A percentile compares a stretch with the other conserved stretches of the same genome.
These are phyloP conservation scores for Megaceryle torquata DNA, from an alignment of 2,113 vertebrate genomes.

Conservation along the genomic window DNA sequence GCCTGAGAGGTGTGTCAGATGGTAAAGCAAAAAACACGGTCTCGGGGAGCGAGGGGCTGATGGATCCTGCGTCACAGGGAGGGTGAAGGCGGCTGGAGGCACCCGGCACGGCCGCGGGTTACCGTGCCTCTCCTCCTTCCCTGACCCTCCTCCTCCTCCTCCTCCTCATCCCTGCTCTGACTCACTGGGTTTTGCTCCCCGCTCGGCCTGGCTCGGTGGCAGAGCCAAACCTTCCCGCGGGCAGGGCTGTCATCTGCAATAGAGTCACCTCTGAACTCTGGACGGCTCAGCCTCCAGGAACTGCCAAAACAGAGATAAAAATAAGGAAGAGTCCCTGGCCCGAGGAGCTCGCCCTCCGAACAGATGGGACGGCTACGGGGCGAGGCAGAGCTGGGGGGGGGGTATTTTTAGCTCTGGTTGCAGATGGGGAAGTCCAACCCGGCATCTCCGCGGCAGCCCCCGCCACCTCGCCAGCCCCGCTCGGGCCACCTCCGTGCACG, in stretches of 20 bases:
- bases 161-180: not conserved
- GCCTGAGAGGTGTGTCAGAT: accelerated
- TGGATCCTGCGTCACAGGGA: not conserved
- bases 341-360: not conserved
- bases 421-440: conserved; percentile 17
- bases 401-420: conserved; percentile 9
- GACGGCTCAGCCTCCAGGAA: not conserved
- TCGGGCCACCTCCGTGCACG: not conserved
- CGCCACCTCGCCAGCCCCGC: not conserved
- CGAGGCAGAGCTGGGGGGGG: not conserved
- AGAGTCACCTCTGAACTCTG: not conserved
- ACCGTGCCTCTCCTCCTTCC: not conserved
- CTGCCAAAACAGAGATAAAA: not conserved
- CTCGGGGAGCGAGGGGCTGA: not conserved
- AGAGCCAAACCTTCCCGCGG: not conserved
- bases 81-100: not conserved
- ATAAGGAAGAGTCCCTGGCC: not conserved
- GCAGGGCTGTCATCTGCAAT: conserved; percentile 18
- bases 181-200: not conserved
- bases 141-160: not conserved
- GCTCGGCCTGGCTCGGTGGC: not conserved
- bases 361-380: not conserved
- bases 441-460: not conserved
- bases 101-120: accelerated
- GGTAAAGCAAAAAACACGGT: too few relatives aligned